phyloP scores from a whole-genome alignment of 2,797 vertebrate species.

The Ceyx erithaca region DNA sequence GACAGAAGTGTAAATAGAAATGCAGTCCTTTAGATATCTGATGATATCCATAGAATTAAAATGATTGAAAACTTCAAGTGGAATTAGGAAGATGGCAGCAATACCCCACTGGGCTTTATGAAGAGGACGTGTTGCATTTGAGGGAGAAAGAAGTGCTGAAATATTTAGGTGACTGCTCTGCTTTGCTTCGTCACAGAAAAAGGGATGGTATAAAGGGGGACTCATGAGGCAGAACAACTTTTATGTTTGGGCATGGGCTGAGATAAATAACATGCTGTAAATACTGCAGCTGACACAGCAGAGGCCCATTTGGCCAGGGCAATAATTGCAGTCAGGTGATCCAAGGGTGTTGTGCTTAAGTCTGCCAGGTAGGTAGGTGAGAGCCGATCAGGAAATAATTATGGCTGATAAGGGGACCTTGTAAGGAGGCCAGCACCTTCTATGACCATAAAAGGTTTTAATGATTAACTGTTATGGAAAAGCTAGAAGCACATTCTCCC shows the following conservation, averaged over 20 bases:
- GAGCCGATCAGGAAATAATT: slow-evolving; percentile 60
- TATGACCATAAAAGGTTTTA: slow-evolving; percentile 27
- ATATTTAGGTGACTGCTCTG: neutral
- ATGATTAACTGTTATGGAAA: slow-evolving; percentile 47
- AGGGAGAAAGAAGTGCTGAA: neutral
- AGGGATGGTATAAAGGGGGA: neutral
- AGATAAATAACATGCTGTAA: neutral
- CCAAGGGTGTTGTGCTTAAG: neutral
- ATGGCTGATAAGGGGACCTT: slow-evolving; percentile 42
- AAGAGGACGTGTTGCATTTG: neutral
- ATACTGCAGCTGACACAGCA: slow-evolving; percentile 46
- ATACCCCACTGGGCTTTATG: neutral
- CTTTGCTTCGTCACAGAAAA: neutral
- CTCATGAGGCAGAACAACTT: neutral
- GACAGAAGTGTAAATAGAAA: neutral
- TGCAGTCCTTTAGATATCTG: neutral
- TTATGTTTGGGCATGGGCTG: neutral
- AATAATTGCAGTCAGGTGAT: slow-evolving; percentile 66
- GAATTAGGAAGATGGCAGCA: neutral
- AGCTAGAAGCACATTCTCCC: slow-evolving; percentile 13
- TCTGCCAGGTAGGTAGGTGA: slow-evolving; percentile 20
- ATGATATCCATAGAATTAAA: neutral
- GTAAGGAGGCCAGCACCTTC: slow-evolving; percentile 40
- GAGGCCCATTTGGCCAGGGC: slow-evolving; percentile 44
- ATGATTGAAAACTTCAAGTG: neutral